Evolutionary conservation across 1,140 invertebrate species (phyloP).

Genomic region (Zophobas atratus): DNA sequence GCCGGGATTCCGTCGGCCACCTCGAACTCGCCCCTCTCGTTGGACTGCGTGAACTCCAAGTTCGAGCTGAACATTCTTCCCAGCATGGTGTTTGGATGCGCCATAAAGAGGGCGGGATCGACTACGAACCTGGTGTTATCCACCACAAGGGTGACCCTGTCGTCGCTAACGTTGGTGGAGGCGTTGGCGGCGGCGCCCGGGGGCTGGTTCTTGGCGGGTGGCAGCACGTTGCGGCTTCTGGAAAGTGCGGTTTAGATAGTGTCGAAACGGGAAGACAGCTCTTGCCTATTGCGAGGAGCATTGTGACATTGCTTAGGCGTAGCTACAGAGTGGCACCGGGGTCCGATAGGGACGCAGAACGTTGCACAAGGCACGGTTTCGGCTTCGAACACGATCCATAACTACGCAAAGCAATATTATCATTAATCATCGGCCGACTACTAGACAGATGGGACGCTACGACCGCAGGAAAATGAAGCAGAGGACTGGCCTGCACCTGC

Average conservation of each 20-base stretch:
- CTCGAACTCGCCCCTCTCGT: constrained; percentile 97
- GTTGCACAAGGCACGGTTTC: constrained; percentile 84
- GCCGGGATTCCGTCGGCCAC: constrained; percentile 99
- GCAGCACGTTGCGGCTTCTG: constrained; percentile 44
- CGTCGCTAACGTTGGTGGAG: constrained; percentile 71
- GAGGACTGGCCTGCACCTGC: too few species aligned
- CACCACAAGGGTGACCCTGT: constrained; percentile 91
- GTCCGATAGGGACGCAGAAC: constrained; percentile 72
- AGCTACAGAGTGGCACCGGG: constrained; percentile 71
- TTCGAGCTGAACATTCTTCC: constrained; percentile 98
- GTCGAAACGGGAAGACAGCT: constrained; percentile 11
- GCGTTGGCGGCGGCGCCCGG: constrained; percentile 31
- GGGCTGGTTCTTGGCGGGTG: constrained; percentile 57
- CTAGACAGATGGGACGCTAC: neutral
- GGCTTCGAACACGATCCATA: constrained; percentile 79
- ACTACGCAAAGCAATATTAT: constrained; percentile 72
- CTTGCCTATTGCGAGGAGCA: constrained; percentile 73
- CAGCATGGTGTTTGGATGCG: constrained; percentile 94
- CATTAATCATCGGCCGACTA: constrained; percentile 18
- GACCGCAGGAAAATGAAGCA: neutral
- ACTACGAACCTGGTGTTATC: constrained; percentile 94
- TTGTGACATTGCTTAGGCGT: constrained; percentile 70
- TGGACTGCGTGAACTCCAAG: constrained; percentile 93
- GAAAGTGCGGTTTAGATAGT: constrained; percentile 2
- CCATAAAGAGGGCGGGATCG: constrained; percentile 91